Conservation (phyloP, 1,140 invertebrate species). For the Papilio polytes region DNA sequence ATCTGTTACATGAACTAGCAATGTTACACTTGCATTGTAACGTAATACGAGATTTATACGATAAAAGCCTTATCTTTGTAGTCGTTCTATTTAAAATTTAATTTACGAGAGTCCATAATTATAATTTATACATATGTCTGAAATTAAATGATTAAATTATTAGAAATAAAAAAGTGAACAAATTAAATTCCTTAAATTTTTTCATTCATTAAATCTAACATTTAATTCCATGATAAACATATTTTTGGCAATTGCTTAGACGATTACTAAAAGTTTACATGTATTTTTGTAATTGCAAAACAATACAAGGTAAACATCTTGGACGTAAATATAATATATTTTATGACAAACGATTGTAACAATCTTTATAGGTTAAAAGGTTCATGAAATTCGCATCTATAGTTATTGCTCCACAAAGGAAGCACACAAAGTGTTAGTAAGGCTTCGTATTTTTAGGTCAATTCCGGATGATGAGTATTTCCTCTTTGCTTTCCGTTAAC, state of each 20-base stretch:
- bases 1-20: conserved; percentile 1
- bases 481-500: conserved; percentile 4
- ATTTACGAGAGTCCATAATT: neutral
- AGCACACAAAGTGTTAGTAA: conserved; percentile 7
- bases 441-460: conserved; percentile 29
- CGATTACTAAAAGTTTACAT: no score
- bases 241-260: no score
- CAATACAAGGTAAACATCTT: no score
- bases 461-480: conserved; percentile 23
- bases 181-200: no score
- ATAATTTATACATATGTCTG: no score
- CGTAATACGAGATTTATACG: neutral
- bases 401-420: neutral
- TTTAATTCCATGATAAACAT: no score
- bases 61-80: neutral
- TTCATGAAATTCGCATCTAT: neutral
- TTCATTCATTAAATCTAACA: no score
- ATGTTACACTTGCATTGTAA: neutral
- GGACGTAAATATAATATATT: no score
- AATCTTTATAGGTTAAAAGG: neutral
- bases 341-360: no score
- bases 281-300: no score
- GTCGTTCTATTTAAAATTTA: neutral
- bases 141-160: no score
- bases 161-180: no score